phyloP scores from a whole-genome alignment of 2,888 invertebrate species.

The Blastobasis lacticolella region DNA sequence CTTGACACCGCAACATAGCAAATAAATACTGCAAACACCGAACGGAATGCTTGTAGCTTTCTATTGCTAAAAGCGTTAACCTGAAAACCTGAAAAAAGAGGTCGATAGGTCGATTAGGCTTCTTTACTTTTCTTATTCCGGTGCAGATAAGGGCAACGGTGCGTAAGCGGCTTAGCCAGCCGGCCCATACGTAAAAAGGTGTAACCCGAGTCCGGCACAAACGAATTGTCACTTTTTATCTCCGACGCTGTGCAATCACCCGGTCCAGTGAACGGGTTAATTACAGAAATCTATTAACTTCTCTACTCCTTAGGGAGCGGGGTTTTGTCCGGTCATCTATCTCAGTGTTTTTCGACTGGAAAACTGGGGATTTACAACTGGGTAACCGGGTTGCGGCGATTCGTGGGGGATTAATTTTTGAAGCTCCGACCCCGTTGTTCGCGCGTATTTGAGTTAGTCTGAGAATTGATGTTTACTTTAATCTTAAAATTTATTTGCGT shows the following conservation, averaged over 20 bases:
- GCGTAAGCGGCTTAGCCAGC: constrained; percentile 29
- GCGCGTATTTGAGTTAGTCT: too few relatives aligned
- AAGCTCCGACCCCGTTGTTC: too few relatives aligned
- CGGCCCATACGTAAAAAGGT: constrained; percentile 15
- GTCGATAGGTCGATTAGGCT: constrained; percentile 5
- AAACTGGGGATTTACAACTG: constrained; percentile 29
- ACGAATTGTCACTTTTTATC: constrained; percentile 41
- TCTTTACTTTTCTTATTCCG: constrained; percentile 9
- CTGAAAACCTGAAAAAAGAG: constrained; percentile 20
- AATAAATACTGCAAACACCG: too few relatives aligned
- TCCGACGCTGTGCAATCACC: constrained; percentile 56
- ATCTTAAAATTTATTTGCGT: too few relatives aligned
- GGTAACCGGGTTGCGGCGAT: constrained; percentile 23
- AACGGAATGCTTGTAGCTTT: not conserved
- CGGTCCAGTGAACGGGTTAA: constrained; percentile 71
- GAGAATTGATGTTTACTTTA: too few relatives aligned
- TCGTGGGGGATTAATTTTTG: not conserved
- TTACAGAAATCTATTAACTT: constrained; percentile 74
- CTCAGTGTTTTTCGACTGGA: constrained; percentile 21
- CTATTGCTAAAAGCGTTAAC: constrained; percentile 53
- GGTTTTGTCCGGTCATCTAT: constrained; percentile 52
- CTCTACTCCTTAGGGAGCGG: constrained; percentile 48
- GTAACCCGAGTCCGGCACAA: constrained; percentile 10
- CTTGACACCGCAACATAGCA: too few relatives aligned
- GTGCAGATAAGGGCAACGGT: constrained; percentile 17